A percentile compares a stretch with the other conserved stretches of the same genome.
Evolutionary conservation across 2,888 invertebrate species (phyloP).

Genomic region (Ophonus ardosiacus): DNA sequence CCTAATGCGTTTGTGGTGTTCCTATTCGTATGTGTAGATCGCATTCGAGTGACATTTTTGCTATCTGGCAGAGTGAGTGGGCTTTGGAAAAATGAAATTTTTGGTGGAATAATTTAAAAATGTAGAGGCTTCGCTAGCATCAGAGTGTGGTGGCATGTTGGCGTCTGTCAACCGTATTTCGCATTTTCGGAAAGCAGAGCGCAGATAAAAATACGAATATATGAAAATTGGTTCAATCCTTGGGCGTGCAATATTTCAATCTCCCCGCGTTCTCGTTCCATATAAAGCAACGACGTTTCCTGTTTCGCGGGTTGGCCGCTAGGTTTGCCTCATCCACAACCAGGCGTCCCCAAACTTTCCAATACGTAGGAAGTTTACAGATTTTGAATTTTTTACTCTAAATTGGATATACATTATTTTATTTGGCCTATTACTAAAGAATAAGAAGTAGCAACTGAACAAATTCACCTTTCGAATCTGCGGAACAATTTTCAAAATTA

Average conservation of each 20-base stretch:
- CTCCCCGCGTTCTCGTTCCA: conserved; percentile 67
- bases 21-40: background rate
- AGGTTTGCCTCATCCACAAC: conserved; percentile 22
- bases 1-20: background rate
- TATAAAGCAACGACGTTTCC: conserved; percentile 72
- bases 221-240: conserved; percentile 75
- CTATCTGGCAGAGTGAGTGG: background rate
- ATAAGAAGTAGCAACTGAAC: too few relatives aligned
- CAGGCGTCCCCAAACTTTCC: too few relatives aligned
- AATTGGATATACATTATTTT: too few relatives aligned
- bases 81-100: conserved; percentile 8
- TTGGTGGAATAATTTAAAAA: conserved; percentile 36
- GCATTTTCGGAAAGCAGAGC: conserved; percentile 53
- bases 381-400: too few relatives aligned
- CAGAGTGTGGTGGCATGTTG: background rate
- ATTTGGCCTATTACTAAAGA: too few relatives aligned
- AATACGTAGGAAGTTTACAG: too few relatives aligned
- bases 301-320: conserved; percentile 72
- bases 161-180: conserved; percentile 56
- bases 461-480: too few relatives aligned
- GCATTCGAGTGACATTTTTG: background rate
- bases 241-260: conserved; percentile 75
- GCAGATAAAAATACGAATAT: conserved; percentile 71
- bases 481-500: too few relatives aligned
- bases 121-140: conserved; percentile 11